Conservation (phyloP, 53 echinoderm and acorn worm species). For the Henricia sp. region DNA sequence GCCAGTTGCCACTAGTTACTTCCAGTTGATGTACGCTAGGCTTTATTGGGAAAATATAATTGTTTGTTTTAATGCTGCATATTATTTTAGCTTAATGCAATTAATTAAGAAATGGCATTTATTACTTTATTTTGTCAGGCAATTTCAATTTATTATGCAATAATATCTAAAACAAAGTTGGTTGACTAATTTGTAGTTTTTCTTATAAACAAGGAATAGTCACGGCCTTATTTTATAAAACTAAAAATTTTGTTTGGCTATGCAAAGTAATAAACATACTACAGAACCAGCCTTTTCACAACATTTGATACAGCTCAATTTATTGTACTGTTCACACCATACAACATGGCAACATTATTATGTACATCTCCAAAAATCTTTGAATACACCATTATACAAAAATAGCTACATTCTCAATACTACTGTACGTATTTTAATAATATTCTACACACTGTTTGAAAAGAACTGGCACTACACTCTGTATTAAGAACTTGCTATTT, state of each 20-base stretch:
- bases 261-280: too few relatives aligned
- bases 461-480: background rate
- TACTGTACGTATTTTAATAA: background rate
- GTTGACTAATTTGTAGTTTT: background rate
- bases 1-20: too few relatives aligned
- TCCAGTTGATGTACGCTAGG: background rate
- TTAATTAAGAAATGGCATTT: too few relatives aligned
- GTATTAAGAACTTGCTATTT: background rate
- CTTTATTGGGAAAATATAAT: too few relatives aligned
- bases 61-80: too few relatives aligned
- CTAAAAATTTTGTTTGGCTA: too few relatives aligned
- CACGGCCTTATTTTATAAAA: background rate
- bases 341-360: constrained; percentile 18
- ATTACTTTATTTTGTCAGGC: too few relatives aligned
- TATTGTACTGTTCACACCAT: constrained; percentile 5
- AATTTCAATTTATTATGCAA: too few relatives aligned
- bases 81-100: too few relatives aligned
- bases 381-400: constrained; percentile 35
- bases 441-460: background rate
- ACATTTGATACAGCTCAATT: too few relatives aligned
- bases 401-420: constrained; percentile 31
- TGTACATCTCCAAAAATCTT: background rate
- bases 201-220: background rate
- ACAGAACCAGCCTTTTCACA: too few relatives aligned
- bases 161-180: too few relatives aligned